phyloP scores from a whole-genome alignment of 2,888 invertebrate species.

The Drosophila mercatorum region DNA sequence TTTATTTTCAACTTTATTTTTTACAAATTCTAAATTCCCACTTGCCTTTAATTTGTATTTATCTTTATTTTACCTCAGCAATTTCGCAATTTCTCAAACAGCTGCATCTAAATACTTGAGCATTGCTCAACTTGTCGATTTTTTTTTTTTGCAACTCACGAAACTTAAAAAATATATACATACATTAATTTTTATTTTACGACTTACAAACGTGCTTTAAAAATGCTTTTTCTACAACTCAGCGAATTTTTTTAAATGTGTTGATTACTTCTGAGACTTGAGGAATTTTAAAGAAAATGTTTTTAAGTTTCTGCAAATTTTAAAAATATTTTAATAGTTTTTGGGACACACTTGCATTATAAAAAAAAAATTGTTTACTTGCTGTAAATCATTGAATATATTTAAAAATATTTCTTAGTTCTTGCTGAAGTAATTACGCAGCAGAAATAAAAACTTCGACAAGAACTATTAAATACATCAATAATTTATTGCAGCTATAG shows the following conservation, averaged over 20 bases:
- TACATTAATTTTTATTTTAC: neutral
- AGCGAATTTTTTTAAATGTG: neutral
- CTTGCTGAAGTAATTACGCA: too few relatives aligned
- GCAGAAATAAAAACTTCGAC: too few relatives aligned
- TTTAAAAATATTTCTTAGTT: neutral
- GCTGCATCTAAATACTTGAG: neutral
- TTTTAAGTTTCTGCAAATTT: neutral
- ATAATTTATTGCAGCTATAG: neutral
- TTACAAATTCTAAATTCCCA: neutral
- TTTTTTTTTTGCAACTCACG: neutral
- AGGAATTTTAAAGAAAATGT: neutral
- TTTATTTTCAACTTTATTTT: neutral
- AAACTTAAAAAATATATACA: neutral
- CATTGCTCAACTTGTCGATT: neutral
- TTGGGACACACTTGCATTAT: neutral
- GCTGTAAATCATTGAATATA: neutral
- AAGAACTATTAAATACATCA: neutral
- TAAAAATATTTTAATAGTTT: neutral
- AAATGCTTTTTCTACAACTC: neutral
- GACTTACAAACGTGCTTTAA: neutral
- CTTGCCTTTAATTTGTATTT: neutral
- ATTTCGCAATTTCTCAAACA: neutral
- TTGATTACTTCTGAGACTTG: neutral
- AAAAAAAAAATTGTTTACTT: neutral
- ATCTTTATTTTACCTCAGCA: neutral